These are phyloP conservation scores for Sciurus vulgaris DNA, from an alignment of 2,797 vertebrate species.

Conservation along the genomic window DNA sequence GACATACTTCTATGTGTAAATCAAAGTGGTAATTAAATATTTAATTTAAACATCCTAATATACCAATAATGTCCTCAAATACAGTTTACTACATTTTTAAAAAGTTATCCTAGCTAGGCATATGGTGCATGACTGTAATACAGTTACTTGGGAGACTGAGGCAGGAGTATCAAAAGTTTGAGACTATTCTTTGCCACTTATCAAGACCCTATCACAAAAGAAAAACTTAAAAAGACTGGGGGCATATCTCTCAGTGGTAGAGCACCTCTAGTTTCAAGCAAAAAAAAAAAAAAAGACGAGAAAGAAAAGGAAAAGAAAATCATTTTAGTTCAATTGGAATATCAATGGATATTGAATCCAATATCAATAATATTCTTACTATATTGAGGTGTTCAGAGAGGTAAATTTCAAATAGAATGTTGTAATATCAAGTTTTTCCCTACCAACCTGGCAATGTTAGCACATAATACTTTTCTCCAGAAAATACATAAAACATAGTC, in stretches of 20 bases:
- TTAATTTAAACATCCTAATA: slow-evolving; percentile 29
- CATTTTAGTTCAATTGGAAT: background rate
- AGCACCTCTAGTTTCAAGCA: no score
- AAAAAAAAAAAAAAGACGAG: no score
- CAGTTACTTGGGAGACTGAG: no score
- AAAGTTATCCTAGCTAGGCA: background rate
- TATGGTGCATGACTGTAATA: no score
- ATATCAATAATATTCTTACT: background rate
- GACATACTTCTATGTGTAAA: slow-evolving; percentile 12
- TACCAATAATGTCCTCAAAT: slow-evolving; percentile 38
- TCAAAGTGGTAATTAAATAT: slow-evolving; percentile 47
- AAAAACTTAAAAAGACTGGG: no score
- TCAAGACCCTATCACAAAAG: no score
- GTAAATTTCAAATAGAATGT: slow-evolving; percentile 23
- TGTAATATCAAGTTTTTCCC: background rate
- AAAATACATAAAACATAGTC: background rate
- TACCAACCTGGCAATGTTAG: background rate
- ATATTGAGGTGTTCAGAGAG: background rate
- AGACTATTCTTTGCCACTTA: no score
- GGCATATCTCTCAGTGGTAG: no score
- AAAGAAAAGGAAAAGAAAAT: background rate
- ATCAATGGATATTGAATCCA: background rate
- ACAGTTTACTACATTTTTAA: background rate
- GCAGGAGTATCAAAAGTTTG: no score
- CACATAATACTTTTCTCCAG: background rate